Conservation (phyloP, 2,888 invertebrate genomes). For the Drosophila hawaiiensis region DNA sequence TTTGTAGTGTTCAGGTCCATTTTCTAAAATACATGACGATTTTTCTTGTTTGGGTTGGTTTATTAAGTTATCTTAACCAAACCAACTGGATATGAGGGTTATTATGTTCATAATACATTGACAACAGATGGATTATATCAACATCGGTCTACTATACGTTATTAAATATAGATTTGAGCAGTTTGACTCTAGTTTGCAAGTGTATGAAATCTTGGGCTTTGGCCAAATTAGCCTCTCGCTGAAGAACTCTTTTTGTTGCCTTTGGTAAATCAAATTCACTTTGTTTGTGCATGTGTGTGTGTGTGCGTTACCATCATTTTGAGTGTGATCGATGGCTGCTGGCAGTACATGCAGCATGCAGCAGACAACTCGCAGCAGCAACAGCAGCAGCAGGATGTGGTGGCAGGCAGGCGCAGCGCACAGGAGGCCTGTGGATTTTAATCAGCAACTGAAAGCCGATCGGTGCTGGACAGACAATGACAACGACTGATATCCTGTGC, state of each 20-base stretch:
- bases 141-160: neutral
- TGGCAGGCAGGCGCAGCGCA: neutral
- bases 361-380: conserved; percentile 1
- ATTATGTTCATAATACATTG: neutral
- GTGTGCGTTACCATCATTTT: conserved; percentile 49
- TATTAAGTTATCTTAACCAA: neutral
- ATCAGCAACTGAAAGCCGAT: conserved; percentile 71
- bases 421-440: conserved; percentile 58
- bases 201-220: neutral
- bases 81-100: neutral
- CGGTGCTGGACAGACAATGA: conserved; percentile 38
- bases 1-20: too few species aligned
- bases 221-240: neutral
- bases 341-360: conserved; percentile 32
- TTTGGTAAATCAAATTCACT: conserved; percentile 53
- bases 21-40: neutral
- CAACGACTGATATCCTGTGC: conserved; percentile 54
- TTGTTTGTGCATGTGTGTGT: conserved; percentile 16
- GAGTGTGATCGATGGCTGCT: conserved; percentile 76
- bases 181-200: neutral
- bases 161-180: neutral
- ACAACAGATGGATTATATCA: neutral
- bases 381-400: conserved; percentile 1
- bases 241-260: conserved; percentile 22
- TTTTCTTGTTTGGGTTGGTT: neutral